These are phyloP conservation scores for Chloroceryle inda DNA, from an alignment of 2,797 vertebrate species.

Conservation along the genomic window DNA sequence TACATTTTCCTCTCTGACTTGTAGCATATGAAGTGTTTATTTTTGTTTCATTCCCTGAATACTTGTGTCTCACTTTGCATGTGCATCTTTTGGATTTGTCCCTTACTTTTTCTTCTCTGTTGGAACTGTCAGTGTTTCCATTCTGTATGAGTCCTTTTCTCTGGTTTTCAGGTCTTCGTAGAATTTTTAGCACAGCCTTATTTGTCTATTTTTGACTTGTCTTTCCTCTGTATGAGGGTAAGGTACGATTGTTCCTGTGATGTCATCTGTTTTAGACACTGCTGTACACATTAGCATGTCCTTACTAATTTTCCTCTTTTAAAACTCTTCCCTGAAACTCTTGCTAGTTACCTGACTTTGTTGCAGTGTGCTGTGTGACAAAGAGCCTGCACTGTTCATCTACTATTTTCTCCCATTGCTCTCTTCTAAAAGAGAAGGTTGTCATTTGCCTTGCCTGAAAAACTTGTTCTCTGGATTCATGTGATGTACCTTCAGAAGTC, in stretches of 20 bases:
- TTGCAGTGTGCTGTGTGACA: background rate
- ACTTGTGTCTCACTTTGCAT: slow-evolving; percentile 7
- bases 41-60: background rate
- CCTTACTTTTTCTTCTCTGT: background rate
- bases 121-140: background rate
- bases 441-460: background rate
- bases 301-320: background rate
- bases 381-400: background rate
- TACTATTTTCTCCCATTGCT: background rate
- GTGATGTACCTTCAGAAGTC: background rate
- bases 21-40: background rate
- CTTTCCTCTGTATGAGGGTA: background rate
- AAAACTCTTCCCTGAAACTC: background rate
- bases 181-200: background rate
- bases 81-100: background rate
- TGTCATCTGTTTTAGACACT: background rate
- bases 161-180: background rate
- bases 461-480: background rate
- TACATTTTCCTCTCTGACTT: slow-evolving; percentile 25
- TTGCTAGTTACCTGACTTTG: background rate
- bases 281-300: background rate
- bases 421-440: background rate
- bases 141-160: background rate
- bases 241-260: background rate
- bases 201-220: background rate